phyloP scores from a whole-genome alignment of 2,888 invertebrate species.

The Rotaria sp. region DNA sequence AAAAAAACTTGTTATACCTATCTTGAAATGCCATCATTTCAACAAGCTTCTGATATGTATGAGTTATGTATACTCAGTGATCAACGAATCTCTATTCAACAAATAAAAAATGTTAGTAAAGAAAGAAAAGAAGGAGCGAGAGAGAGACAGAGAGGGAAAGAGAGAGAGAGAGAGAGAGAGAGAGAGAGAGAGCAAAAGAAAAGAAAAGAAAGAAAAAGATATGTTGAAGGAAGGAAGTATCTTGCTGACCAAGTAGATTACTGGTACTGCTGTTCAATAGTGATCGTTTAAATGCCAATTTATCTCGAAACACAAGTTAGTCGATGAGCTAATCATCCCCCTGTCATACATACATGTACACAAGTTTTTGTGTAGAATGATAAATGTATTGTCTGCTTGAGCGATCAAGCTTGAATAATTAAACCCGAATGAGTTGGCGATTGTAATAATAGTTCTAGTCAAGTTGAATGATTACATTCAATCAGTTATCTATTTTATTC shows the following conservation, averaged over 20 bases:
- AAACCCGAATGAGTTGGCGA: background rate
- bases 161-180: background rate
- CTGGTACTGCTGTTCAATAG: background rate
- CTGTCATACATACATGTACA: background rate
- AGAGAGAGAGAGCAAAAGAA: background rate
- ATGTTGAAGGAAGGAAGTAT: background rate
- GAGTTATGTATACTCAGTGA: background rate
- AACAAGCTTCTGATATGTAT: too few relatives aligned
- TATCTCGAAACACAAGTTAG: background rate
- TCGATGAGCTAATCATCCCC: background rate
- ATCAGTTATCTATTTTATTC: background rate
- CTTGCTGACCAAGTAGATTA: background rate
- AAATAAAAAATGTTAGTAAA: background rate
- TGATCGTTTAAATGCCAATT: background rate
- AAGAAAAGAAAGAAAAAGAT: background rate
- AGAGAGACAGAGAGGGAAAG: background rate
- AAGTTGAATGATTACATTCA: background rate
- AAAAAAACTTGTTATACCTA: background rate
- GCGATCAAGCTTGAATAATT: background rate
- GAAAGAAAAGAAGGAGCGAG: background rate
- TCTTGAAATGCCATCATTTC: background rate
- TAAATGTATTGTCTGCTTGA: background rate
- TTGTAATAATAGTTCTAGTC: background rate
- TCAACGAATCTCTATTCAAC: background rate
- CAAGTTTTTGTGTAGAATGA: background rate